Base-by-base conservation (phyloP, 2,888 invertebrate species). In the Onchidella celtica region DNA sequence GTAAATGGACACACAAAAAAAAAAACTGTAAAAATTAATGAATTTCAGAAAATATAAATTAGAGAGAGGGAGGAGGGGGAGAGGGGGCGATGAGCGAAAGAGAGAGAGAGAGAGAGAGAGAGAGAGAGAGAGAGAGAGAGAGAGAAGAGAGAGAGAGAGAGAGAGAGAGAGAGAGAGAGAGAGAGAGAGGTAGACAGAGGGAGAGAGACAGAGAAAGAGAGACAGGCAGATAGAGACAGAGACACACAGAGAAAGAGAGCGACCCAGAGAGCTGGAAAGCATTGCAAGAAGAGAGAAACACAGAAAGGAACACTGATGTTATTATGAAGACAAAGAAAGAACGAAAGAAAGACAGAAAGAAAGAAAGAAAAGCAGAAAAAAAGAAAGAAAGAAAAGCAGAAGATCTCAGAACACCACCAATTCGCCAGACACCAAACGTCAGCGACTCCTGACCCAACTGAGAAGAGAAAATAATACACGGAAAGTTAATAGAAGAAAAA, bases 181-280 rank as follows among this genome's bases (percentile, higher is more conserved):
- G 63, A 76, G 36, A 65, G 40, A 65, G n/a, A n/a, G n/a, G n/a
- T n/a, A n/a, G n/a, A n/a, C n/a, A n/a, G n/a, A n/a, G n/a, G n/a
- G n/a, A n/a, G n/a, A n/a, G n/a, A n/a, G n/a, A n/a, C n/a, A n/a
- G n/a, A n/a, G n/a, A n/a, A n/a, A n/a, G n/a, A n/a, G n/a, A n/a
- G n/a, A n/a, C n/a, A n/a, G n/a, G n/a, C n/a, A n/a, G n/a, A n/a
- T n/a, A n/a, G n/a, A n/a, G n/a, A n/a, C n/a, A n/a, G n/a, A n/a
- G n/a, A n/a, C n/a, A n/a, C n/a, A n/a, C n/a, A n/a, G n/a, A n/a
- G 36, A 76, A 27, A 72, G 27, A 72, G 72, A 72, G 55, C 29
- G 36, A 59, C 2, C 9, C n/a, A 61, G 21, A 75, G 36, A 32
- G 14, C 32, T 21, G n/a, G 38, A 63, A n/a, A 17, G n/a, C 63